Base-by-base conservation (phyloP, 2,888 invertebrate species). In the Pogonocherus hispidulus region DNA sequence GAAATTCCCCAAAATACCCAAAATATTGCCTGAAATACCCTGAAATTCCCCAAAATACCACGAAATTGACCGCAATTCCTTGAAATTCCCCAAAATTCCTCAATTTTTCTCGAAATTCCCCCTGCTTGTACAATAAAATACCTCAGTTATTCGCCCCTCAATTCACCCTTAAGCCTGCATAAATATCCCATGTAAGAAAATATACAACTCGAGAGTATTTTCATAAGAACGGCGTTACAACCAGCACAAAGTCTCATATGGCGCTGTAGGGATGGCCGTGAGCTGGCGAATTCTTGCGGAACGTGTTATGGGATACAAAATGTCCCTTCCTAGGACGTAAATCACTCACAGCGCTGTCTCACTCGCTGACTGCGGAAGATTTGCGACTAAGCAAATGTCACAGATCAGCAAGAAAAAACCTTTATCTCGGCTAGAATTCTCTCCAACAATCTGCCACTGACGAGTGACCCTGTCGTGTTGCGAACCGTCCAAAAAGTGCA, bases 331-430 rank as follows among this genome's bases (percentile, higher is more conserved):
- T 74, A 72, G 77, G 82, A 82, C 83, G 84, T 85, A 85, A 85
- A 85, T 85, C 85, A 85, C 84, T 84, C 84, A 84, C 78, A 78
- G 76, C 78, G 83, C 82, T 84, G 83, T 84, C 83, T 82, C 78
- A 81, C 79, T 77, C 83, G 83, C 82, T 83, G 84, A 84, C 84
- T 84, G 83, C 79, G 80, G 81, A 85, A 85, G 85, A 85, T 85
- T 85, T 85, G 85, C 84, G 84, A 84, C 84, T 84, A 83, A 83
- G 83, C 84, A 85, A 85, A 84, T 83, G 85, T 85, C 85, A 83
- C 81, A 82, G 80, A 83, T 82, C 82, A 78, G 79, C 81, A 81
- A 78, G 79, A 82, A 82, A 82, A 80, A 80, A 66, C 68, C 72
- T 68, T 70, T 64, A 72, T 72, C 72, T 72, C 65, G 51, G 56